Evolutionary conservation across 2,113 vertebrate species (phyloP).

Genomic region (Microtus montanus): DNA sequence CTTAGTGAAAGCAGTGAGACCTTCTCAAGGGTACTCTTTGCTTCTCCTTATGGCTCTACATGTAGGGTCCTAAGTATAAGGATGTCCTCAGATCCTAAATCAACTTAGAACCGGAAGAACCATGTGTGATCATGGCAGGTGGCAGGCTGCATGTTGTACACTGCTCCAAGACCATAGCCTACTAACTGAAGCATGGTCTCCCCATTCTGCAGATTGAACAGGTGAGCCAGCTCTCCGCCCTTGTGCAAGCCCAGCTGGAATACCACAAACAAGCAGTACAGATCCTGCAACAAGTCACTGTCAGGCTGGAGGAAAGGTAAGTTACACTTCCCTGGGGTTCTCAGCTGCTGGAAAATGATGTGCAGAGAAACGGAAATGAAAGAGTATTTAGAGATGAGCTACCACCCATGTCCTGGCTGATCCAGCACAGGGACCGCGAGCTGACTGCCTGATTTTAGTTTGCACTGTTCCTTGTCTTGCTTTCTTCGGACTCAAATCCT

Average conservation of each 20-base stretch:
- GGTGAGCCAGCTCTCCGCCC: conserved; percentile 96
- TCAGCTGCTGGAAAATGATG: not conserved
- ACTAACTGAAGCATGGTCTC: not conserved
- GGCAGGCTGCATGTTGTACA: accelerated
- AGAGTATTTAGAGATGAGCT: not conserved
- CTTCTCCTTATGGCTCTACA: not conserved
- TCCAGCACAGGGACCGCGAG: not conserved
- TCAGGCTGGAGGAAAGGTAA: conserved; percentile 95
- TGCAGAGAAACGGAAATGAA: not conserved
- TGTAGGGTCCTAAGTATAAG: not conserved
- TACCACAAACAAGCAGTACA: conserved; percentile 96
- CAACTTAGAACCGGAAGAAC: not conserved
- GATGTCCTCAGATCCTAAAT: not conserved
- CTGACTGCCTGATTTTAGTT: not conserved
- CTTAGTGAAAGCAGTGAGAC: not conserved
- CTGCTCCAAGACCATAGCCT: not conserved
- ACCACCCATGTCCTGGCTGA: not conserved
- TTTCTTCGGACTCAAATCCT: not conserved
- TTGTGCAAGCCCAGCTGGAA: conserved; percentile 97
- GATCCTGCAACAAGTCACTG: conserved; percentile 95
- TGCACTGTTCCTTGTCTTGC: not conserved
- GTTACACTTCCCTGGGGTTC: not conserved
- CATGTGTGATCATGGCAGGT: not conserved
- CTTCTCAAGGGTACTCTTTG: not conserved
- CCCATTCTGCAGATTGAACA: conserved; percentile 92